Evolutionary conservation across 2,113 vertebrate species (phyloP).

Genomic region (Euleptes europaea): DNA sequence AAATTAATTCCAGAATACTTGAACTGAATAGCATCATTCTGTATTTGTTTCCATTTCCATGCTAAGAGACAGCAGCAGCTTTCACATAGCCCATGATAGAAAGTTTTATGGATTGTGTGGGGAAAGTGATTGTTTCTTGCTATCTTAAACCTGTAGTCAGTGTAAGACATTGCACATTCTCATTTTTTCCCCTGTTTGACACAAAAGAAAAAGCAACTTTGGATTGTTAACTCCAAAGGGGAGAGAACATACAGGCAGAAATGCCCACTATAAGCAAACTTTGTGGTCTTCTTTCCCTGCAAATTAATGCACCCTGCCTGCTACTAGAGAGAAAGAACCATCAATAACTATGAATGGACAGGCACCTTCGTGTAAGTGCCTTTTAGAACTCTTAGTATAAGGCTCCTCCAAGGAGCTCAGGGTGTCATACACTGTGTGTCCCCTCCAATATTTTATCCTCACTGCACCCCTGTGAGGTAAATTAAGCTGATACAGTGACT

Average conservation of each 20-base stretch:
- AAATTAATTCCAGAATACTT: not conserved
- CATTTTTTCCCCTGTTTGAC: too few relatives aligned
- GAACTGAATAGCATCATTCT: not conserved
- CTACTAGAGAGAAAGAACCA: not conserved
- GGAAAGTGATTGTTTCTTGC: not conserved
- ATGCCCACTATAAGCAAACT: not conserved
- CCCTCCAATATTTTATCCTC: too few relatives aligned
- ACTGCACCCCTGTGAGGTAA: too few relatives aligned
- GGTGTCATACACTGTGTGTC: too few relatives aligned
- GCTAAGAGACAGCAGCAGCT: not conserved
- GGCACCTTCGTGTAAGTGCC: too few relatives aligned
- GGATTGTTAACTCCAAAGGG: too few relatives aligned
- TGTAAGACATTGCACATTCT: not conserved
- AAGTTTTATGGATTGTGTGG: not conserved
- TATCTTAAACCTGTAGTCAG: not conserved
- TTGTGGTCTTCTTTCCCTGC: not conserved
- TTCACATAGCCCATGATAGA: not conserved
- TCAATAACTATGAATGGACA: not conserved
- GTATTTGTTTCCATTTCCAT: not conserved
- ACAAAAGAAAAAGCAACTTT: too few relatives aligned
- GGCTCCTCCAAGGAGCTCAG: too few relatives aligned
- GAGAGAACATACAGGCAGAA: too few relatives aligned
- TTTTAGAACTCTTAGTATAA: not conserved
- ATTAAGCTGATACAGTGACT: too few relatives aligned
- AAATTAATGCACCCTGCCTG: not conserved